Evolutionary conservation across 2,888 invertebrate genomes (phyloP).

Genomic region (Drosophila eohydei): DNA sequence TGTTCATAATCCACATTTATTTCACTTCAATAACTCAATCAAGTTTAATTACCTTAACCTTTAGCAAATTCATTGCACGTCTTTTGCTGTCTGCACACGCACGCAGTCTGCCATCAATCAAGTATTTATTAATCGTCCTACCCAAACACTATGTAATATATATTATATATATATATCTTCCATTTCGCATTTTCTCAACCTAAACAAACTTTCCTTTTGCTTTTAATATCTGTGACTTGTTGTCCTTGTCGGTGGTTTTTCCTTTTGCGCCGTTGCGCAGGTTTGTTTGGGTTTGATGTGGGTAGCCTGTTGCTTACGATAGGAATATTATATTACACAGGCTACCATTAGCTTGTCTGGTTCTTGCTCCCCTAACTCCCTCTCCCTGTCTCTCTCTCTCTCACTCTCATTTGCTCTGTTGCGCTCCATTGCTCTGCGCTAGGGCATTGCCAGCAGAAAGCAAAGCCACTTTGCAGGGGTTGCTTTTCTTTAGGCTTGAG

Average conservation of each 20-base stretch:
- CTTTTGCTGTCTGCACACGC: conserved; percentile 8
- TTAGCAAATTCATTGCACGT: not conserved
- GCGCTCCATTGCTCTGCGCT: not conserved
- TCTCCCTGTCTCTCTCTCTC: conserved; percentile 1
- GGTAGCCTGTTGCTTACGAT: conserved; percentile 71
- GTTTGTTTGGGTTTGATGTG: conserved; percentile 70
- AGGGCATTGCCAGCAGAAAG: conserved; percentile 60
- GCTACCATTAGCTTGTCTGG: conserved; percentile 37
- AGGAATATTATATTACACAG: conserved; percentile 51
- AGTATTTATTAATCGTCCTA: conserved; percentile 3
- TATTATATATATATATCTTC: not conserved
- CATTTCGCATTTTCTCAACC: conserved; percentile 27
- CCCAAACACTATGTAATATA: not conserved
- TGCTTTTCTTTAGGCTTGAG: conserved; percentile 44
- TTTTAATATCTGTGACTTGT: conserved; percentile 24
- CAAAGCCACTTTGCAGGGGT: conserved; percentile 54
- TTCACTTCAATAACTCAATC: not conserved
- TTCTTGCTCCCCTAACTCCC: conserved; percentile 9
- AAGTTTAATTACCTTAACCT: conserved; percentile 1
- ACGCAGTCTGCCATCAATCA: conserved; percentile 17
- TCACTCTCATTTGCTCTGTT: not conserved
- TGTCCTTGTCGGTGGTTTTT: conserved; percentile 58
- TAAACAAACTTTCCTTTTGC: conserved; percentile 44
- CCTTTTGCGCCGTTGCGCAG: conserved; percentile 49
- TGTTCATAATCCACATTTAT: not conserved